A percentile compares a stretch with the other conserved stretches of the same genome.
Evolutionary conservation across 1,140 invertebrate species (phyloP).

Genomic region (Penaeus vannamei): DNA sequence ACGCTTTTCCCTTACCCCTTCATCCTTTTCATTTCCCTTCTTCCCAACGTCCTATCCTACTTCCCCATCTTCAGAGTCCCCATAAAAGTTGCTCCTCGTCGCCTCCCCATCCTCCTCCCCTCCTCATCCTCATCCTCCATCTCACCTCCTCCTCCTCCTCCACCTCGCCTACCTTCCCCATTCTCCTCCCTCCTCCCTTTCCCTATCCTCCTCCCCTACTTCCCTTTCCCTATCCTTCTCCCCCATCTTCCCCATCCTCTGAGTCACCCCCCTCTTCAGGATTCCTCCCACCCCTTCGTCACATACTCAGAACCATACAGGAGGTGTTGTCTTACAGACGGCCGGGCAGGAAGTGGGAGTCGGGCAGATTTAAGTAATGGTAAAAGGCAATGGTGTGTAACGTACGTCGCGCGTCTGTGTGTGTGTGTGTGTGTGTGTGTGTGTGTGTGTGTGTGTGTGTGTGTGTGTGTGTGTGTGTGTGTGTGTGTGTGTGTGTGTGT

Average conservation of each 20-base stretch:
- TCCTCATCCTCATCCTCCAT: neutral
- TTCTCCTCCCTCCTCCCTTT: neutral
- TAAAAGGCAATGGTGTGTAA: constrained; percentile 1
- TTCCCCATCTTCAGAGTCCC: neutral
- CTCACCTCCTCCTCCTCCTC: neutral
- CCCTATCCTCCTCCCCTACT: neutral
- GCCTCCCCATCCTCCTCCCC: neutral
- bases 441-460: too few relatives aligned
- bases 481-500: too few relatives aligned
- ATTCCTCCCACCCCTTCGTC: too few relatives aligned
- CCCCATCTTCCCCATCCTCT: constrained; percentile 13
- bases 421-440: too few relatives aligned
- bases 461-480: too few relatives aligned
- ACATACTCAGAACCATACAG: neutral
- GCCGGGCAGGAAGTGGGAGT: constrained; percentile 39
- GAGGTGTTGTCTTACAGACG: constrained; percentile 41
- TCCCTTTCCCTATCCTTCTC: neutral
- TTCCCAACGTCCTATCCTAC: too few relatives aligned
- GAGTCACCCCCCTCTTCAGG: neutral
- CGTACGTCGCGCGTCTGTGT: too few relatives aligned
- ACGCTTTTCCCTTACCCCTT: too few relatives aligned
- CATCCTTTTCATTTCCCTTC: too few relatives aligned
- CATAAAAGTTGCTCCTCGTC: neutral
- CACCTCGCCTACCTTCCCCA: neutral
- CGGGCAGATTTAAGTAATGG: constrained; percentile 24